Percentiles rank a stretch among this genome's conserved stretches.
Evolutionary conservation across 2,888 invertebrate genomes (phyloP).

Genomic region (Rhagonycha lutea): DNA sequence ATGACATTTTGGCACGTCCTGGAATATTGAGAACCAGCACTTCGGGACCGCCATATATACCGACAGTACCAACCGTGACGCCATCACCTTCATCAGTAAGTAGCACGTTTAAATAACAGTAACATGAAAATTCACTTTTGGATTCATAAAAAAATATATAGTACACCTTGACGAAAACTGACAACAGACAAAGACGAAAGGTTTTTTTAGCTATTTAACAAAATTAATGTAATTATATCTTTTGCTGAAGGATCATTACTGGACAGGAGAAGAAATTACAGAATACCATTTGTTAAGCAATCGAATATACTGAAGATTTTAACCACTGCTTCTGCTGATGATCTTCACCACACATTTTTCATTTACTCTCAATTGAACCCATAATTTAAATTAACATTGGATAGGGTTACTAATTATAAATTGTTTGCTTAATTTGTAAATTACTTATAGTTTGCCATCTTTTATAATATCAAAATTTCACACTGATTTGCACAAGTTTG

Average conservation of each 20-base stretch:
- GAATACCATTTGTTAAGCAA: constrained; percentile 50
- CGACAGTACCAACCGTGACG: constrained; percentile 65
- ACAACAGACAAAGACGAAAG: constrained; percentile 31
- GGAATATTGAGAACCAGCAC: constrained; percentile 55
- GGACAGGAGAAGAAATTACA: constrained; percentile 48
- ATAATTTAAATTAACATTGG: constrained; percentile 5
- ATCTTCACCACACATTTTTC: constrained; percentile 31
- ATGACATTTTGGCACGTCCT: constrained; percentile 46
- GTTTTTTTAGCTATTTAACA: not conserved
- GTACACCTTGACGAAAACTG: constrained; percentile 46
- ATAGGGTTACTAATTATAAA: not conserved
- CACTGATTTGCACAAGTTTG: not conserved
- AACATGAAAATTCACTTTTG: not conserved
- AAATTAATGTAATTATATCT: constrained; percentile 38
- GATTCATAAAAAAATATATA: constrained; percentile 32
- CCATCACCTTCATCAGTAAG: constrained; percentile 40
- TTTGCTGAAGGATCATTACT: constrained; percentile 51
- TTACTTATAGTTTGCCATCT: not conserved
- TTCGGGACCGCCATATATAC: constrained; percentile 64
- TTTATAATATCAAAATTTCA: not conserved
- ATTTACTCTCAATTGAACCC: constrained; percentile 7
- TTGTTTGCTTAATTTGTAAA: not conserved
- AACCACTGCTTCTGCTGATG: constrained; percentile 33
- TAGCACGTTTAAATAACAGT: not conserved
- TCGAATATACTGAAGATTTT: constrained; percentile 40